Base-by-base conservation (phyloP, 2,888 invertebrate genomes). In the Sphinx pinastri region DNA sequence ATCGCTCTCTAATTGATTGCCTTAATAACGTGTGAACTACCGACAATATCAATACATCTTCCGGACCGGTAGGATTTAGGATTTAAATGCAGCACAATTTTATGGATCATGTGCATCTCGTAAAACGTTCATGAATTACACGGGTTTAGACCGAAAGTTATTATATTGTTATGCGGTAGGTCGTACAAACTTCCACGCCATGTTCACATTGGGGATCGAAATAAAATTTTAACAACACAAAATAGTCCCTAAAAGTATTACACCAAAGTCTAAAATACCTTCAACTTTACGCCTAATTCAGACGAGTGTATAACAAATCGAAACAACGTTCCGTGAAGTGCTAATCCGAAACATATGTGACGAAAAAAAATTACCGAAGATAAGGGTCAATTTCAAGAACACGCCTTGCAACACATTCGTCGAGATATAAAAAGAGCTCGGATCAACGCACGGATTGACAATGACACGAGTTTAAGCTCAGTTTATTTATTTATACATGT, bases 401-500 rank as follows among this genome's bases (percentile, higher is more conserved):
- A 84, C 88, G 85, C 76, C 87, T 86, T 85, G 88, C 86, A 84
- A 76, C 82, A 79, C 83, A 88, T 88, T 86, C 85, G 84, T 85
- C 80, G 82, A 72, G 83, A 89, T 91, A 91, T 90, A 92, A 92
- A 92, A 92, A 91, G 88, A 90, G 79, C 85, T 83, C 75, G 86
- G 89, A 89, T 89, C 88, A 89, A 86, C 84, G 81, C 81, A 79
- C 79, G 82, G 88, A 93, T 92, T 92, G 93, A 92, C 93, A 92
- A 91, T 91, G 93, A 93, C 93, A 92, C 90, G 92, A 90, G 87
- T 91, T 93, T 92, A 91, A 92, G 85, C 84, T 69, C 75, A 81
- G 87, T 90, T 89, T 93, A 92, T 94, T 94, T 93, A 93, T 93
- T 89, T 90, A 84, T 87, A 94, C 93, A 93, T 88, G 93, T 87